Evolutionary conservation across 2,113 vertebrate genomes (phyloP), one percentile per base, ranked within the genome.

Genomic region (Chrysemys picta): DNA sequence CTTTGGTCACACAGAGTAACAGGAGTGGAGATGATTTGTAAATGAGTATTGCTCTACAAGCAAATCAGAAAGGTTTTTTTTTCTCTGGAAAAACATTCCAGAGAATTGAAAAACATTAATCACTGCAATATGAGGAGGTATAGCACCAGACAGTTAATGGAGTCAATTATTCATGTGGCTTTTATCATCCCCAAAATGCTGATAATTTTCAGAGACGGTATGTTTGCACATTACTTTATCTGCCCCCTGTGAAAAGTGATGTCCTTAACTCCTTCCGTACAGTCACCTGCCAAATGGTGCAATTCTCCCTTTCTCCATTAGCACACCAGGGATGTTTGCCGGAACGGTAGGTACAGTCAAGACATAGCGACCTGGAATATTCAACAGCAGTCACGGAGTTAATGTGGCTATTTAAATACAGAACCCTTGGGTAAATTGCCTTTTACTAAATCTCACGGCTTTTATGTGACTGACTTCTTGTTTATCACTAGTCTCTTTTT

Each of bases 161-260:
- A 95, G 94, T 88, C 56, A 96, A 89, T 97, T 96, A 93, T 96
- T 97, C 96, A 94, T 93, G 65, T n/a, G n/a, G 89, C 29, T 96
- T 91, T 94, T 85, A 86, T 45, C 89, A 96, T 96, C 94, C 84
- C 89, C 54, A 94, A 96, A 87, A 78, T 89, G 85, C 57, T 84
- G 80, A 83, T 91, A 94, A 88, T 80, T 93, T 97, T 93, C 93
- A 49, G 94, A 93, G 53, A 92, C 88, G 91, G 93, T 31, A 54
- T 57, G 88, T 95, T 94, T 94, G 88, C 95, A 96, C 87, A 78
- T 96, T 80, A 29, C 57, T 93, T 85, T 89, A 90, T 93, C 92
- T 95, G 59, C 62, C 54, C 50, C 21, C 65, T 85, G 24, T 88
- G 89, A 76, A 49, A 8, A 54, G 52, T 4, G 19, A 91, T n/a